Base-by-base conservation (phyloP, 2,113 vertebrate genomes). In the Coregonus clupeaformis region DNA sequence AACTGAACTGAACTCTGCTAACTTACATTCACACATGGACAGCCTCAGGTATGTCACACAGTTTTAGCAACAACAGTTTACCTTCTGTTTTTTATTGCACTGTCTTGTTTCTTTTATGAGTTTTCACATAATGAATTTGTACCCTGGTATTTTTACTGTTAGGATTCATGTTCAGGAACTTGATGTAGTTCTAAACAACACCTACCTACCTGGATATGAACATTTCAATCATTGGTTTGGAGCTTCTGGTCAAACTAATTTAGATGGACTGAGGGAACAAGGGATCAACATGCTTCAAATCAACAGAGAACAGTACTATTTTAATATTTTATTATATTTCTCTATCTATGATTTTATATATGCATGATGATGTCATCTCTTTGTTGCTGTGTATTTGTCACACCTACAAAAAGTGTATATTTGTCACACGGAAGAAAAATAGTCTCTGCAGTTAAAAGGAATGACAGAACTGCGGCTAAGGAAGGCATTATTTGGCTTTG, bases 1-100 rank as follows among this genome's bases (percentile, higher is more conserved):
- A 69, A 63, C 64, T 78, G 75, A 69, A 69, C 11, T 77, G 29
- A 74, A 74, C 69, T 78, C 47, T 62, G 68, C 78, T 66, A 72
- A 57, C 75, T 80, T 78, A 32, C 65, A 74, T 74, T 72, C 78
- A 36, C 49, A 30, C 4, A 22, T 60, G 18, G 6, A 22, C 16
- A 60, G 57, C 16, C n/a, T 60, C 57, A n/a, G 49, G 49, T 14
- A 52, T 52, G 49, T 52, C 49, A 52, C 49, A 52, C 49, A 60
- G 57, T 22, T 24, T 22, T 24, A 60, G n/a, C 3, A 7, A 60
- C n/a, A 24, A 24, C 57, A 22, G n/a, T 24, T 22, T 11, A 3
- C n/a, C 57, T 60, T 60, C 9, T 7, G 6, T 60, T 7, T 60
- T 60, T 60, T 24, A 60, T 20, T 22, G n/a, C 2, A 9, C n/a